Evolutionary conservation across 2,797 vertebrate species (phyloP).

Genomic region (Anabacerthia variegaticeps): DNA sequence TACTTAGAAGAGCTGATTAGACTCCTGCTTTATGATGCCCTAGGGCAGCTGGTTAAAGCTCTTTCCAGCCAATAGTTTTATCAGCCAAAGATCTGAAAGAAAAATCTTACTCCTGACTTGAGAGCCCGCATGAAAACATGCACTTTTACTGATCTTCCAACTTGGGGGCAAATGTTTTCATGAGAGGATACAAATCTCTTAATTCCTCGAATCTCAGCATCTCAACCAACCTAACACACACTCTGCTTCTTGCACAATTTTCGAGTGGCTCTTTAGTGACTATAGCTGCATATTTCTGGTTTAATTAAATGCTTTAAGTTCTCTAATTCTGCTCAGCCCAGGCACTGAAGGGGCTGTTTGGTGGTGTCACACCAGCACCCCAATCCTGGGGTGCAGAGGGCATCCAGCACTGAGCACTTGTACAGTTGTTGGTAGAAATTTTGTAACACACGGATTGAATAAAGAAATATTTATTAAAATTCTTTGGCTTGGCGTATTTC

Average conservation of each 20-base stretch:
- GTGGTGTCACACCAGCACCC: not conserved
- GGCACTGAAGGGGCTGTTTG: not conserved
- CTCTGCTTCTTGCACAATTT: not conserved
- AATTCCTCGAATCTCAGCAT: not conserved
- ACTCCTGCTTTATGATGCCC: not conserved
- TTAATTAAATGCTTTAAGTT: not conserved
- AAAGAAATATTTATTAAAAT: conserved; percentile 28
- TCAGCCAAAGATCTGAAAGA: not conserved
- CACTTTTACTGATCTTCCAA: not conserved
- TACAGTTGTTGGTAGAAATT: not conserved
- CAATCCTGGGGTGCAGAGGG: not conserved
- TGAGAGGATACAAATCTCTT: not conserved
- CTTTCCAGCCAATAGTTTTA: not conserved
- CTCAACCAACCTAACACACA: accelerated
- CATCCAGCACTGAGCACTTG: not conserved
- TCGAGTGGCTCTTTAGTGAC: not conserved
- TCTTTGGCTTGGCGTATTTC: accelerated
- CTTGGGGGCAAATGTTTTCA: not conserved
- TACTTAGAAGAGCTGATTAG: not conserved
- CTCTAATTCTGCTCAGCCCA: not conserved
- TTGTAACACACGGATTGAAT: conserved; percentile 17
- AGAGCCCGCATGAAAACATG: not conserved
- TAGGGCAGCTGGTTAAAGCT: not conserved
- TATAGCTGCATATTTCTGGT: not conserved
- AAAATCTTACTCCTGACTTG: not conserved